phyloP scores from a whole-genome alignment of 2,797 vertebrate species.

The Trachops cirrhosus region DNA sequence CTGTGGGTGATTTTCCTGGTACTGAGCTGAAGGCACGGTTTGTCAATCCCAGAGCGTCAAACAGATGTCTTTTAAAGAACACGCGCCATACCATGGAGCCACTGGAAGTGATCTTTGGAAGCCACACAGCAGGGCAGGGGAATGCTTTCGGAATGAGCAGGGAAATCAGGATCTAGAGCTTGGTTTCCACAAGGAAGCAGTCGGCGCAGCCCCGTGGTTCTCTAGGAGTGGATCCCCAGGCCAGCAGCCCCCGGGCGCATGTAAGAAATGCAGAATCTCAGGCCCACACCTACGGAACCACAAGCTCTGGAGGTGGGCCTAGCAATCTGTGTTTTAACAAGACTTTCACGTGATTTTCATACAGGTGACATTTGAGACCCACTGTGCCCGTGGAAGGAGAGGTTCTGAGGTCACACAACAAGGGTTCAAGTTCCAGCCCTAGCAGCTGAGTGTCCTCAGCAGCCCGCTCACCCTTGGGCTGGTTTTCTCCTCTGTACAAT shows the following conservation, averaged over 20 bases:
- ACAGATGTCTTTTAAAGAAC: conserved; percentile 32
- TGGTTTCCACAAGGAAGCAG: background rate
- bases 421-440: background rate
- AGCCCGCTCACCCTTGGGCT: background rate
- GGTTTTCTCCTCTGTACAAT: background rate
- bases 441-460: background rate
- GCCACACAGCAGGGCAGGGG: background rate
- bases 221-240: background rate
- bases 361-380: background rate
- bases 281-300: background rate
- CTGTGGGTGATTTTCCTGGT: background rate
- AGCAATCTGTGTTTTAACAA: background rate
- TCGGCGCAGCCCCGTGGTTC: background rate
- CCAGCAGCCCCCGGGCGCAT: background rate
- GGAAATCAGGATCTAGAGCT: background rate
- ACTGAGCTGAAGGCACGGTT: background rate
- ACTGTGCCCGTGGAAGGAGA: background rate
- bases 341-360: background rate
- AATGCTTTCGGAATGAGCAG: background rate
- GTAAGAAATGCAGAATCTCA: background rate
- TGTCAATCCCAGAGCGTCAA: conserved; percentile 10
- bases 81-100: background rate
- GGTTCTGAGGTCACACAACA: accelerated
- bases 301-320: background rate
- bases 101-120: background rate